These are phyloP conservation scores for Sebastes fasciatus DNA, from an alignment of 2,113 vertebrate species.

Conservation along the genomic window DNA sequence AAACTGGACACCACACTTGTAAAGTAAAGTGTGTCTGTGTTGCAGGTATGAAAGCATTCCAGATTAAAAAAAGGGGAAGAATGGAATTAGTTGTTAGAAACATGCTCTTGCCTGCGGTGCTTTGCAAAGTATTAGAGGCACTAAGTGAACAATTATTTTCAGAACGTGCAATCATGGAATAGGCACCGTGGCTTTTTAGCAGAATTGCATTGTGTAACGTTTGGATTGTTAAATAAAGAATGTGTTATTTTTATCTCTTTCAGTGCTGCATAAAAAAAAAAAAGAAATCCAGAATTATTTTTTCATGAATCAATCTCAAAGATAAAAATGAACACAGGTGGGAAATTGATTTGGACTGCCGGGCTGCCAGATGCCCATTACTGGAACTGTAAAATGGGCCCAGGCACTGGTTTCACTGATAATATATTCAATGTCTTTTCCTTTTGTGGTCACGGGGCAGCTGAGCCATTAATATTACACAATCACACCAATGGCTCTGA, in stretches of 20 bases:
- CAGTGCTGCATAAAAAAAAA: slow-evolving; percentile 29
- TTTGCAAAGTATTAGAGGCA: slow-evolving; percentile 16
- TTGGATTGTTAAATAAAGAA: slow-evolving; percentile 61
- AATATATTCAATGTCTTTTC: slow-evolving; percentile 71
- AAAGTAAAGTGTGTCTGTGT: not conserved
- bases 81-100: not conserved
- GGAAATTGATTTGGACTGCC: slow-evolving; percentile 73
- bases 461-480: slow-evolving; percentile 80
- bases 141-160: slow-evolving; percentile 26
- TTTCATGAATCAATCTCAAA: slow-evolving; percentile 77
- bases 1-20: not conserved
- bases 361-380: slow-evolving; percentile 66
- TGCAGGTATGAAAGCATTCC: slow-evolving; percentile 2
- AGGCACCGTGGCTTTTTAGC: slow-evolving; percentile 3
- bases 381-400: slow-evolving; percentile 45
- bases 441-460: slow-evolving; percentile 65
- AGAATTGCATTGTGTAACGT: slow-evolving; percentile 30
- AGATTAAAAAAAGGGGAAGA: slow-evolving; percentile 21
- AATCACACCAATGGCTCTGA: slow-evolving; percentile 67
- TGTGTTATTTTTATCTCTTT: slow-evolving; percentile 51
- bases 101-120: not conserved
- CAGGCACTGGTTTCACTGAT: slow-evolving; percentile 57
- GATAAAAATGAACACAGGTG: slow-evolving; percentile 75
- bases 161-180: slow-evolving; percentile 22
- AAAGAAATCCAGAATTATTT: slow-evolving; percentile 59